phyloP scores from a whole-genome alignment of 2,113 vertebrate species.

The Dicrurus megarhynchus region DNA sequence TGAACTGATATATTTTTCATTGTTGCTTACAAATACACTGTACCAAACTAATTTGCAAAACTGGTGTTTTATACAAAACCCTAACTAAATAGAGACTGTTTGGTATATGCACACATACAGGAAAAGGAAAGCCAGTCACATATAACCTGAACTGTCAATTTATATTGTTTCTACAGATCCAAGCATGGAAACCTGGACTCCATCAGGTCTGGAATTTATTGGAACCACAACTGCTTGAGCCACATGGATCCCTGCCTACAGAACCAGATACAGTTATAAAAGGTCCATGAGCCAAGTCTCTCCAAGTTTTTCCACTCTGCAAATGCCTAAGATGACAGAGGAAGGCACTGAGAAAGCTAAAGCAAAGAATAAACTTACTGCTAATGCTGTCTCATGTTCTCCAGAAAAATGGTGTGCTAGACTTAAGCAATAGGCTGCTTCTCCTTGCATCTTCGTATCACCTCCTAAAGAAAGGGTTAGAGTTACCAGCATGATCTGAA shows the following conservation, averaged over 20 bases:
- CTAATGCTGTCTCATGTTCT: conserved; percentile 69
- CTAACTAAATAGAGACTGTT: neutral
- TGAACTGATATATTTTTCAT: neutral
- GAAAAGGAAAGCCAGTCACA: neutral
- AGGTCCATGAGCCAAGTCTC: neutral
- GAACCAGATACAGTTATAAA: neutral
- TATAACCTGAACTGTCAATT: neutral
- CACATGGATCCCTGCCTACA: neutral
- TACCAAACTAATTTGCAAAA: neutral
- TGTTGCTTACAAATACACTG: neutral
- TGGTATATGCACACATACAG: neutral
- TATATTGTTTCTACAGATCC: neutral
- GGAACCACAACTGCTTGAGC: neutral
- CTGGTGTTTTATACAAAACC: neutral
- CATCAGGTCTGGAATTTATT: neutral
- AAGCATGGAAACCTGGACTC: neutral
- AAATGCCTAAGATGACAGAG: neutral
- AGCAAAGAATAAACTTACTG: conserved; percentile 67
- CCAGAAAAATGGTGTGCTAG: conserved; percentile 72
- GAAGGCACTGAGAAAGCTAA: neutral
- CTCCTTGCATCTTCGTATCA: conserved; percentile 72
- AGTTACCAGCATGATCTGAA: neutral
- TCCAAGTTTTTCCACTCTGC: neutral
- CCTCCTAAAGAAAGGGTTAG: conserved; percentile 59
- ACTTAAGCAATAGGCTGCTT: conserved; percentile 78